Evolutionary conservation across 1,140 invertebrate genomes (phyloP).

Genomic region (Pogonomyrmex californicus): DNA sequence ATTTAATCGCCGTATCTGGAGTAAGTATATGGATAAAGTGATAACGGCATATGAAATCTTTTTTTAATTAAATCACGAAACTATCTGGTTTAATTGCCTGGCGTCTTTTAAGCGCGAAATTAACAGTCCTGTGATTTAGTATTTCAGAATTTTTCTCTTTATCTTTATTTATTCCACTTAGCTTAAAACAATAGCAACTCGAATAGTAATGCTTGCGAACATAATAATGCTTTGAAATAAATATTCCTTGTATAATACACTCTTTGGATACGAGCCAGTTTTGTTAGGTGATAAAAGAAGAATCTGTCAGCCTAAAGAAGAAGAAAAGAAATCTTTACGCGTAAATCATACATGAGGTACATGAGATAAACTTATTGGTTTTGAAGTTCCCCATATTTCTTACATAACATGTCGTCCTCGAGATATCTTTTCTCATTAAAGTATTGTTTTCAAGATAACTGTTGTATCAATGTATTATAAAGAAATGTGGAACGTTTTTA

Average conservation of each 20-base stretch:
- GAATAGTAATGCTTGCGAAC: background rate
- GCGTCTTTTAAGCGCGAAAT: slow-evolving; percentile 27
- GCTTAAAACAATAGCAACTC: background rate
- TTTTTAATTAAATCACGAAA: slow-evolving; percentile 27
- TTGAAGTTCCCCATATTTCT: slow-evolving; percentile 25
- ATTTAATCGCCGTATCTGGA: slow-evolving; percentile 22
- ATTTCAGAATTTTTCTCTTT: slow-evolving; percentile 25
- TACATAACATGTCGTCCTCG: background rate
- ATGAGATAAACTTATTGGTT: background rate
- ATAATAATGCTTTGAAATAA: slow-evolving; percentile 40
- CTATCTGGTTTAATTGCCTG: slow-evolving; percentile 19
- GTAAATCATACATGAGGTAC: slow-evolving; percentile 2
- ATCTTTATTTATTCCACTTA: slow-evolving; percentile 24
- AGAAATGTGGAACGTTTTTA: background rate
- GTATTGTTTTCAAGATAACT: slow-evolving; percentile 7
- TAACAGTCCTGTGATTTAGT: slow-evolving; percentile 2
- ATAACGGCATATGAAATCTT: slow-evolving; percentile 30
- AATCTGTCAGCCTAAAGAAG: slow-evolving; percentile 18
- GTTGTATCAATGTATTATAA: background rate
- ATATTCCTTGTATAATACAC: slow-evolving; percentile 31
- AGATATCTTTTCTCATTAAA: slow-evolving; percentile 10
- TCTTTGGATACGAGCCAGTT: slow-evolving; percentile 26
- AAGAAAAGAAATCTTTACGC: background rate
- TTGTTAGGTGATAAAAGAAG: slow-evolving; percentile 13
- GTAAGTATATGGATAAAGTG: slow-evolving; percentile 36